Evolutionary conservation across 2,113 vertebrate species (phyloP).

Genomic region (Otocyon megalotis): DNA sequence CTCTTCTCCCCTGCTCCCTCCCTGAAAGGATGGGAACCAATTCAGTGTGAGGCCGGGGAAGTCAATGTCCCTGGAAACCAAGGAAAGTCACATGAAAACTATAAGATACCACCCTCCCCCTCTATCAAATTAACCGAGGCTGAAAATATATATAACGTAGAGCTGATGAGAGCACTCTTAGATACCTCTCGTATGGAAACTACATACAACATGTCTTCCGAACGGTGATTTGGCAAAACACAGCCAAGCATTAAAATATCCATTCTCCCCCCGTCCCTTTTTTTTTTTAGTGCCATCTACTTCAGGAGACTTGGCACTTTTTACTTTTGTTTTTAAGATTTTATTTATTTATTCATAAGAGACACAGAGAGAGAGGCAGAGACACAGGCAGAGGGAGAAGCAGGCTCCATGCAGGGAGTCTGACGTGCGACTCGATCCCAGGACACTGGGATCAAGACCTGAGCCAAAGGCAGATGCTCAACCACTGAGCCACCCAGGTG

Average conservation of each 20-base stretch:
- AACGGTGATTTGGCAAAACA: background rate
- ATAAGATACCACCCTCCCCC: background rate
- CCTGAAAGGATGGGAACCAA: background rate
- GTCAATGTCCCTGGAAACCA: background rate
- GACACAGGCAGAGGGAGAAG: too few species aligned
- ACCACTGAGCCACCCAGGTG: too few species aligned
- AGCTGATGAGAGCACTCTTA: background rate
- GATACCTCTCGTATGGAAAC: background rate
- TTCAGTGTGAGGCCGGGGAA: background rate
- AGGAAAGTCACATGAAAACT: background rate
- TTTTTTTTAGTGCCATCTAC: too few species aligned
- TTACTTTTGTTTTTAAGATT: too few species aligned
- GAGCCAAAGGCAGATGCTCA: too few species aligned
- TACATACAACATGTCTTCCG: background rate
- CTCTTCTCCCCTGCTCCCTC: background rate
- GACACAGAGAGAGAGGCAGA: too few species aligned
- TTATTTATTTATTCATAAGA: too few species aligned
- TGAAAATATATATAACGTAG: background rate
- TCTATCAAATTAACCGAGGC: background rate
- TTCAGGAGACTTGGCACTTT: too few species aligned
- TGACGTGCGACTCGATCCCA: too few species aligned
- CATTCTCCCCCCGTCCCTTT: background rate
- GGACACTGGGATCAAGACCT: too few species aligned
- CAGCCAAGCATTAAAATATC: background rate
- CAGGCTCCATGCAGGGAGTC: too few species aligned